Conservation (phyloP, 1,140 invertebrate genomes). For the Drosophila guanche region DNA sequence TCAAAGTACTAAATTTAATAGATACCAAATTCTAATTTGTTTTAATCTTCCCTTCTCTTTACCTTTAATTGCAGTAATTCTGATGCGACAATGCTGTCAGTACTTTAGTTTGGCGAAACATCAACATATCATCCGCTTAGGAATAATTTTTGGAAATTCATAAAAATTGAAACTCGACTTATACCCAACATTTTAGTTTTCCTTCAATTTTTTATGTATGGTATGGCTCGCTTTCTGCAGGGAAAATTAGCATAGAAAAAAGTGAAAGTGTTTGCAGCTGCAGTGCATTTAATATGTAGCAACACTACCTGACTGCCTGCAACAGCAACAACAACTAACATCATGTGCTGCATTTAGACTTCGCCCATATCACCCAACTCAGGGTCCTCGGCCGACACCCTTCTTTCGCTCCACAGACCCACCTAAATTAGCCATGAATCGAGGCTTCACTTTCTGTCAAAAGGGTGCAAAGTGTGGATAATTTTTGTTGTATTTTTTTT, state of each 20-base stretch:
- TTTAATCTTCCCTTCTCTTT: no score
- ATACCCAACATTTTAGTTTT: no score
- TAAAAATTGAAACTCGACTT: slow-evolving; percentile 14
- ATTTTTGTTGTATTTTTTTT: slow-evolving; percentile 20
- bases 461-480: slow-evolving; percentile 65
- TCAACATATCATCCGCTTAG: slow-evolving; percentile 13
- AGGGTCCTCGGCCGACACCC: neutral
- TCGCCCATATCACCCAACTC: slow-evolving; percentile 36
- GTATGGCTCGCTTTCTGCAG: slow-evolving; percentile 8
- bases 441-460: slow-evolving; percentile 45
- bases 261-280: slow-evolving; percentile 76
- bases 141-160: slow-evolving; percentile 6
- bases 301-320: slow-evolving; percentile 20
- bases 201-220: no score
- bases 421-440: slow-evolving; percentile 45
- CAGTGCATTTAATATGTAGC: slow-evolving; percentile 71
- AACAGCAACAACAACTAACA: slow-evolving; percentile 22
- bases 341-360: slow-evolving; percentile 59
- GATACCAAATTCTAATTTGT: no score
- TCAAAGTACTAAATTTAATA: no score
- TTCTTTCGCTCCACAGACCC: neutral
- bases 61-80: no score
- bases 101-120: neutral
- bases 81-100: slow-evolving; percentile 1
- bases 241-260: slow-evolving; percentile 69